These are phyloP conservation scores for Taeniopygia guttata DNA, from an alignment of 2,797 vertebrate genomes.

Conservation along the genomic window DNA sequence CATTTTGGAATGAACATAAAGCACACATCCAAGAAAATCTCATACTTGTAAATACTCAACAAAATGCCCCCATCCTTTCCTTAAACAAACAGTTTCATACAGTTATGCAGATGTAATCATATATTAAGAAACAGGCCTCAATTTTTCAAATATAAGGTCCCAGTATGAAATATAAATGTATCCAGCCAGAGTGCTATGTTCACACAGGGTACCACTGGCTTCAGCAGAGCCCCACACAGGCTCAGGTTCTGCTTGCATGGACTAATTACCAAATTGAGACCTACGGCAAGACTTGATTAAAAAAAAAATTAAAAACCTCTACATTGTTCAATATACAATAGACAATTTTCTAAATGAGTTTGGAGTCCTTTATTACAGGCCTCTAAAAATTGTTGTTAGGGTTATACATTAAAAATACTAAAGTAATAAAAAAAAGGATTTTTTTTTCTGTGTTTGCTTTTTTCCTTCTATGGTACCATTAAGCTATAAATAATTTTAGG, in stretches of 20 bases:
- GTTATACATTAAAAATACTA: constrained; percentile 74
- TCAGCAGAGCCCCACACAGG: neutral
- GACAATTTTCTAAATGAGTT: constrained; percentile 67
- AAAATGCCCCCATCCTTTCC: neutral
- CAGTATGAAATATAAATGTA: neutral
- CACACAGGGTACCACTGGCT: constrained; percentile 13
- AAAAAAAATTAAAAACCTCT: constrained; percentile 44
- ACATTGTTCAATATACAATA: constrained; percentile 60
- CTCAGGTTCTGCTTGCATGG: neutral
- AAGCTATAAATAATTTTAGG: constrained; percentile 77
- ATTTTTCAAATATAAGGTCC: neutral
- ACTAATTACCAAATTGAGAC: constrained; percentile 18
- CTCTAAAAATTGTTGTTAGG: constrained; percentile 73
- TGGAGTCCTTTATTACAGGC: constrained; percentile 68
- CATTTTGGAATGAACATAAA: neutral
- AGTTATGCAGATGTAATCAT: neutral
- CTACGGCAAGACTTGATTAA: constrained; percentile 57
- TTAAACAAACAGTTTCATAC: neutral
- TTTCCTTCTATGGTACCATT: constrained; percentile 74
- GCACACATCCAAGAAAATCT: neutral
- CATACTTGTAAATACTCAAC: neutral
- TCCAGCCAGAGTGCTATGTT: neutral
- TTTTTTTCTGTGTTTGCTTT: constrained; percentile 39
- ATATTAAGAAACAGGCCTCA: neutral
- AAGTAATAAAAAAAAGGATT: constrained; percentile 28